These are phyloP conservation scores for Cranoglanis bouderius DNA, from an alignment of 2,113 vertebrate species.

Conservation along the genomic window DNA sequence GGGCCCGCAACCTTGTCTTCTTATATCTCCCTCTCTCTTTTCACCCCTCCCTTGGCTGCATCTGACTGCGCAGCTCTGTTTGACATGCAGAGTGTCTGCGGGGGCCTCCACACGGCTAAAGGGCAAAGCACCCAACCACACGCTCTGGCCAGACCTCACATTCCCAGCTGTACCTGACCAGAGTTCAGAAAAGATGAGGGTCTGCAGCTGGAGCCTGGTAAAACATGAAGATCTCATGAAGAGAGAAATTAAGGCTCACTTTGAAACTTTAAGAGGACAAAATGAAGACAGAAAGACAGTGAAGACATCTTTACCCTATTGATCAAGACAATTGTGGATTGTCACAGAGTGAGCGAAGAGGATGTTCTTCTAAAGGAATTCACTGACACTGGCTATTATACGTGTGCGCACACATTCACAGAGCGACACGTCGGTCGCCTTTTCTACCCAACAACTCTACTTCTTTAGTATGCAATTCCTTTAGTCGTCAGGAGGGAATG, in stretches of 20 bases:
- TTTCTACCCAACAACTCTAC: constrained; percentile 80
- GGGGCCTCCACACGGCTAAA: constrained; percentile 73
- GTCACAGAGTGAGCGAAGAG: neutral
- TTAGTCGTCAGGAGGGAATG: constrained; percentile 81
- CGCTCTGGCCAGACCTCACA: constrained; percentile 69
- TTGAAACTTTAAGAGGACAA: constrained; percentile 8
- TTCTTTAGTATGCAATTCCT: constrained; percentile 83
- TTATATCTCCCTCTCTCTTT: constrained; percentile 30
- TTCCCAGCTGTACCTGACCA: constrained; percentile 47
- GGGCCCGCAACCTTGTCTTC: constrained; percentile 51
- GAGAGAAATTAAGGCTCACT: neutral
- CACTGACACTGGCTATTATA: neutral
- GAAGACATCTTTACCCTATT: neutral
- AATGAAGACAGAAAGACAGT: neutral
- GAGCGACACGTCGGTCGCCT: constrained; percentile 57
- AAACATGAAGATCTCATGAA: neutral
- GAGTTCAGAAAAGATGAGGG: constrained; percentile 42
- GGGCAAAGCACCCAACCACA: constrained; percentile 74
- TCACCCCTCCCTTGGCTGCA: constrained; percentile 58
- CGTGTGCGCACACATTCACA: constrained; percentile 13
- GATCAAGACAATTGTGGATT: constrained; percentile 1
- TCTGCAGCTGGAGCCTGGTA: neutral
- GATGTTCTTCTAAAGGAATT: constrained; percentile 15
- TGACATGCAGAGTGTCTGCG: constrained; percentile 73
- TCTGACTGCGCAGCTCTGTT: constrained; percentile 73